Conservation (phyloP, 1,140 invertebrate species). For the Eupristina koningsbergeri region DNA sequence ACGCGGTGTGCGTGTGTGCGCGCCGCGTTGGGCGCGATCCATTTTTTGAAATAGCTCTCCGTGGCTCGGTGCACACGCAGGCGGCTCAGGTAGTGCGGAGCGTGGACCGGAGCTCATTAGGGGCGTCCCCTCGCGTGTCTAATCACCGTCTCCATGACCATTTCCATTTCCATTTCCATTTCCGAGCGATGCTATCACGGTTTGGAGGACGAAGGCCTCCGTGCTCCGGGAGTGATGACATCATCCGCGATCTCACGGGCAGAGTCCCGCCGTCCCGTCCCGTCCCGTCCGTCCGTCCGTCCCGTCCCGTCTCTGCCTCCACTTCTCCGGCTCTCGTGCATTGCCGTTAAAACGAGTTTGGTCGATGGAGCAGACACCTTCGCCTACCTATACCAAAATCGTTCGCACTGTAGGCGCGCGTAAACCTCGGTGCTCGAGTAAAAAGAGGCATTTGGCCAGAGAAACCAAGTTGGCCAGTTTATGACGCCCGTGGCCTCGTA, state of each 20-base stretch:
- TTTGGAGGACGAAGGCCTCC: conserved; percentile 37
- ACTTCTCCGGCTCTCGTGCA: neutral
- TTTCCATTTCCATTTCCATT: conserved; percentile 54
- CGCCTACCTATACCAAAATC: neutral
- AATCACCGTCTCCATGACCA: neutral
- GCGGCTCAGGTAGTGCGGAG: conserved; percentile 8
- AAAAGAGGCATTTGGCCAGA: too few relatives aligned
- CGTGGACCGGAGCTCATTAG: neutral
- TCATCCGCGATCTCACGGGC: conserved; percentile 25
- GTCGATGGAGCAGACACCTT: conserved; percentile 21
- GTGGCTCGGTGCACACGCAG: neutral
- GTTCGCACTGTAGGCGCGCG: neutral
- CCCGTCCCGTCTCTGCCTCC: too few relatives aligned
- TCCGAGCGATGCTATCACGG: conserved; percentile 56
- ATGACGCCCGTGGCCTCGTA: too few relatives aligned
- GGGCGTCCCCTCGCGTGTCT: neutral
- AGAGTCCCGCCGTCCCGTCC: too few relatives aligned
- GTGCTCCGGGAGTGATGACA: conserved; percentile 24
- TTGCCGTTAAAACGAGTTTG: conserved; percentile 40
- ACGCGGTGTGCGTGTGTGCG: too few relatives aligned
- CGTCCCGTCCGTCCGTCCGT: too few relatives aligned
- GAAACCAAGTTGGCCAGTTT: too few relatives aligned
- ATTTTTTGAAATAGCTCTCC: too few relatives aligned
- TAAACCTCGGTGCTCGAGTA: too few relatives aligned
- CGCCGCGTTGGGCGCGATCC: too few relatives aligned